Evolutionary conservation across 1,140 invertebrate species (phyloP).

Genomic region (Drosophila athabasca): DNA sequence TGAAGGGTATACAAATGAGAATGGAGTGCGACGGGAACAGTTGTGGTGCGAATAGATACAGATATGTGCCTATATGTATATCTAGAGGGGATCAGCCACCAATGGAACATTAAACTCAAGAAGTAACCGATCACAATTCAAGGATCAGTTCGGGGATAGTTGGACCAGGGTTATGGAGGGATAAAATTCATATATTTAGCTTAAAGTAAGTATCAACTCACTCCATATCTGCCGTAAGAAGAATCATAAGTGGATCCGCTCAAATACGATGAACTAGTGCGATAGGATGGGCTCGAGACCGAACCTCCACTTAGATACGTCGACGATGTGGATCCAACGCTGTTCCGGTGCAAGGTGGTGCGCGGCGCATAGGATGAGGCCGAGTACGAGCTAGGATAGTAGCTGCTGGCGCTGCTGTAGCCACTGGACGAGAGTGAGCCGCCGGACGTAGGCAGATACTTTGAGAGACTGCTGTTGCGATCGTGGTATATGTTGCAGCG

Average conservation of each 20-base stretch:
- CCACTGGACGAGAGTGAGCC: constrained; percentile 47
- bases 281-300: constrained; percentile 50
- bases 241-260: constrained; percentile 70
- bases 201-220: constrained; percentile 50
- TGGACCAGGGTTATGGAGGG: too few relatives aligned
- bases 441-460: constrained; percentile 56
- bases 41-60: constrained; percentile 17
- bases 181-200: background rate
- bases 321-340: constrained; percentile 53
- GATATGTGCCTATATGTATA: constrained; percentile 19
- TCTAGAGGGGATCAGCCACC: constrained; percentile 34
- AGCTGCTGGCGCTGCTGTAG: constrained; percentile 52
- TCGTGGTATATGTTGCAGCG: constrained; percentile 68
- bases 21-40: background rate
- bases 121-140: constrained; percentile 21
- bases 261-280: constrained; percentile 67
- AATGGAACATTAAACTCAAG: constrained; percentile 27
- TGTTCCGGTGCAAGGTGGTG: constrained; percentile 48
- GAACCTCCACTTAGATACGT: constrained; percentile 69
- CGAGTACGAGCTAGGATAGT: constrained; percentile 66
- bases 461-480: constrained; percentile 74
- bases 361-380: constrained; percentile 60
- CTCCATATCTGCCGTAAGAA: constrained; percentile 80
- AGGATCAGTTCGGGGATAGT: constrained; percentile 4
- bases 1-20: constrained; percentile 18